A percentile compares a stretch with the other conserved stretches of the same genome.
Evolutionary conservation across 1,140 invertebrate genomes (phyloP).

Genomic region (Chlorops oryzae): DNA sequence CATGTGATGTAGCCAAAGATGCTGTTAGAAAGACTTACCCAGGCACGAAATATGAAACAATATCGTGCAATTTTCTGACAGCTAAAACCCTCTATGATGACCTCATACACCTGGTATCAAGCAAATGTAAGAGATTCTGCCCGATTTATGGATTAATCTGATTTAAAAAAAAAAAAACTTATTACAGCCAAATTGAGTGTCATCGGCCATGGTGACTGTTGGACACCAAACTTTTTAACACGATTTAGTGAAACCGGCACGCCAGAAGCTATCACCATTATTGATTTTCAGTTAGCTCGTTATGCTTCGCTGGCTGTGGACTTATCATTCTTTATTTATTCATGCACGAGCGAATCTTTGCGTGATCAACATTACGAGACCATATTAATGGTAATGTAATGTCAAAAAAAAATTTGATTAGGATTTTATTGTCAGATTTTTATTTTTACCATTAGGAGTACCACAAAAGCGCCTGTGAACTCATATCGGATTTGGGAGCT

Average conservation of each 20-base stretch:
- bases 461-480: conserved; percentile 51
- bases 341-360: conserved; percentile 55
- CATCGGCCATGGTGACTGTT: conserved; percentile 65
- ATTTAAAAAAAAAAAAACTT: too few species aligned
- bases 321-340: conserved; percentile 58
- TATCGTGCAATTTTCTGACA: conserved; percentile 53
- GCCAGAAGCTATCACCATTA: conserved; percentile 54
- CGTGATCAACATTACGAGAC: conserved; percentile 54
- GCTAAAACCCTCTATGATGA: conserved; percentile 47
- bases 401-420: too few species aligned
- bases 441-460: conserved; percentile 42
- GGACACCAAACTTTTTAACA: conserved; percentile 66
- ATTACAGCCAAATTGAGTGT: conserved; percentile 47
- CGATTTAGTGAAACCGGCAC: conserved; percentile 45
- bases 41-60: conserved; percentile 52
- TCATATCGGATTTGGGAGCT: conserved; percentile 56
- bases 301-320: conserved; percentile 55
- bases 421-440: background rate
- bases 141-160: too few species aligned
- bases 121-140: conserved; percentile 18
- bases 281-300: conserved; percentile 65
- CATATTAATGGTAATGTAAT: conserved; percentile 47
- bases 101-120: conserved; percentile 32
- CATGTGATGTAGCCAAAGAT: conserved; percentile 54
- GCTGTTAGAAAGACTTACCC: conserved; percentile 60